Conservation (phyloP, 2,888 invertebrate species). For the Acanthopleura granulata region DNA sequence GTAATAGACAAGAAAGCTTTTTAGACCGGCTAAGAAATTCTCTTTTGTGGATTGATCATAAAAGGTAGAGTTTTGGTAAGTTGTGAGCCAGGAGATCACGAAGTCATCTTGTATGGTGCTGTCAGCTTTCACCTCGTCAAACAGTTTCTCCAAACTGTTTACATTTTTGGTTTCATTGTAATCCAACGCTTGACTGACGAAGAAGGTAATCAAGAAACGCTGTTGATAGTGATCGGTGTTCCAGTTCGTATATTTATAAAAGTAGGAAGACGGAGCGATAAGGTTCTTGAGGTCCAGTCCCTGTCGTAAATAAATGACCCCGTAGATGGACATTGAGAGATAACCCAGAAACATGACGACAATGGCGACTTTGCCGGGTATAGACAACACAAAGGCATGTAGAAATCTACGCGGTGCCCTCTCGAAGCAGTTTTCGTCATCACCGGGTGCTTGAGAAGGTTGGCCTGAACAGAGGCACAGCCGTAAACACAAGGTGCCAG, state of each 20-base stretch:
- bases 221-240: constrained; percentile 33
- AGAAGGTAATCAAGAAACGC: constrained; percentile 37
- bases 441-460: too few relatives aligned
- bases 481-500: too few relatives aligned
- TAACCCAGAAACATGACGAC: too few relatives aligned
- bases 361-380: too few relatives aligned
- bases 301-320: constrained; percentile 37
- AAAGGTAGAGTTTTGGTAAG: constrained; percentile 21
- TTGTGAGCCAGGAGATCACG: constrained; percentile 31
- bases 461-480: too few relatives aligned
- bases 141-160: constrained; percentile 21
- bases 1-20: constrained; percentile 22
- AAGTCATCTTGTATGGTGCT: constrained; percentile 22
- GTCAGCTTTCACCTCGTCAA: constrained; percentile 24
- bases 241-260: constrained; percentile 33
- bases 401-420: too few relatives aligned
- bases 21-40: constrained; percentile 23
- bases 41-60: constrained; percentile 23
- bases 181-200: constrained; percentile 28
- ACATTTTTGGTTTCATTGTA: constrained; percentile 23
- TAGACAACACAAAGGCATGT: too few relatives aligned
- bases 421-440: too few relatives aligned
- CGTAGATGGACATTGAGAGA: constrained; percentile 31
- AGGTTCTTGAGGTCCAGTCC: constrained; percentile 49
- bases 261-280: constrained; percentile 47